A percentile compares a stretch with the other conserved stretches of the same genome.
These are phyloP conservation scores for Diarsia brunnea DNA, from an alignment of 2,888 invertebrate species.

Conservation along the genomic window DNA sequence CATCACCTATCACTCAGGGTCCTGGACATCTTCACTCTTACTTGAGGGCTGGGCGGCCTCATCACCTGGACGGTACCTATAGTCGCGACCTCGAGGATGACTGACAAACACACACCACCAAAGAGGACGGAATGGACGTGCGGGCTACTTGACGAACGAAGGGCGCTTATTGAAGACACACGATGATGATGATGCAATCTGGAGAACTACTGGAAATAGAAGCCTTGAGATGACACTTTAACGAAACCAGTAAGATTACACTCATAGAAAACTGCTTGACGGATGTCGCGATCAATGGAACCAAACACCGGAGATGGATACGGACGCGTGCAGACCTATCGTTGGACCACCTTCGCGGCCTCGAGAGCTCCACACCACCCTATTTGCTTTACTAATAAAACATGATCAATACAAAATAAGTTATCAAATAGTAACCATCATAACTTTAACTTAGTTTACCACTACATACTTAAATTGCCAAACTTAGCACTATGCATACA, in stretches of 20 bases:
- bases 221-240: slow-evolving; percentile 49
- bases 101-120: slow-evolving; percentile 29
- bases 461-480: slow-evolving; percentile 66
- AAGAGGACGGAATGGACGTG: slow-evolving; percentile 26
- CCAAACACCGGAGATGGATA: slow-evolving; percentile 38
- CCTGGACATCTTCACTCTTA: slow-evolving; percentile 74
- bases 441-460: slow-evolving; percentile 70
- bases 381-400: slow-evolving; percentile 72
- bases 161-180: slow-evolving; percentile 33
- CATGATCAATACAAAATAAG: slow-evolving; percentile 66
- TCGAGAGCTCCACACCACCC: slow-evolving; percentile 66
- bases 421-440: slow-evolving; percentile 67
- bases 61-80: slow-evolving; percentile 51
- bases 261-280: slow-evolving; percentile 40
- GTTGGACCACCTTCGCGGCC: slow-evolving; percentile 60
- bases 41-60: slow-evolving; percentile 73
- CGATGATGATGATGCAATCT: slow-evolving; percentile 41
- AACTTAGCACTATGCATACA: slow-evolving; percentile 70
- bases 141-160: slow-evolving; percentile 18
- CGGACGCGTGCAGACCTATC: slow-evolving; percentile 53
- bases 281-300: slow-evolving; percentile 46
- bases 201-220: slow-evolving; percentile 25
- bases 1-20: slow-evolving; percentile 87
- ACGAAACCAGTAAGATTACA: slow-evolving; percentile 32
- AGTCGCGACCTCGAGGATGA: slow-evolving; percentile 51